Evolutionary conservation across 37 sponge, comb jelly and placozoan genomes (phyloP).

Genomic region (Tethya wilhelma): DNA sequence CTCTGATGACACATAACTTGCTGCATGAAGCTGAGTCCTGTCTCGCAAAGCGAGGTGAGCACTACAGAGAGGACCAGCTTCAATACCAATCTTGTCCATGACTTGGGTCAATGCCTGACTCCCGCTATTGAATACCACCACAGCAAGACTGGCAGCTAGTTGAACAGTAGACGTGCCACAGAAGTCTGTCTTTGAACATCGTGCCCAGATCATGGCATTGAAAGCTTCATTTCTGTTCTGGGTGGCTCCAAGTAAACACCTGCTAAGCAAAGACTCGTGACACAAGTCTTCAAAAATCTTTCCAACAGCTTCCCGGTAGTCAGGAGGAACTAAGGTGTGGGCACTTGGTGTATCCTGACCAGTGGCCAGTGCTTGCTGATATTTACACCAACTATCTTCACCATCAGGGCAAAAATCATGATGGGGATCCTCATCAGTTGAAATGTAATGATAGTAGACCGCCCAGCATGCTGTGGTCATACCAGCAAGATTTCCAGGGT

Average conservation of each 20-base stretch:
- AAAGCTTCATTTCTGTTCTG: too few species aligned
- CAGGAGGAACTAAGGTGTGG: neutral
- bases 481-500: neutral
- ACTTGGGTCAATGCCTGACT: too few species aligned
- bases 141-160: too few species aligned
- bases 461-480: neutral
- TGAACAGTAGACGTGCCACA: too few species aligned
- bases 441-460: neutral
- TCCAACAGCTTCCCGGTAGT: neutral
- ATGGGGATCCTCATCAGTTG: constrained; percentile 7
- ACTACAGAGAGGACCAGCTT: too few species aligned
- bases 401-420: constrained; percentile 7
- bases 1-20: too few species aligned
- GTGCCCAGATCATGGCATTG: neutral
- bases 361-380: constrained; percentile 1
- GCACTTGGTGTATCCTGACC: neutral
- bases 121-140: too few species aligned
- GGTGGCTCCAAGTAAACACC: constrained; percentile 14
- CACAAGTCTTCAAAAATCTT: neutral
- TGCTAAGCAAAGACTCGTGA: neutral
- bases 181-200: too few species aligned
- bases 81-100: too few species aligned
- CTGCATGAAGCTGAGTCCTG: too few species aligned
- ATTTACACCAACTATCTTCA: neutral
- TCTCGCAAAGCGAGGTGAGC: too few species aligned